Conservation (phyloP, 2,888 invertebrate species). For the Lepetodrilus schrolli region DNA sequence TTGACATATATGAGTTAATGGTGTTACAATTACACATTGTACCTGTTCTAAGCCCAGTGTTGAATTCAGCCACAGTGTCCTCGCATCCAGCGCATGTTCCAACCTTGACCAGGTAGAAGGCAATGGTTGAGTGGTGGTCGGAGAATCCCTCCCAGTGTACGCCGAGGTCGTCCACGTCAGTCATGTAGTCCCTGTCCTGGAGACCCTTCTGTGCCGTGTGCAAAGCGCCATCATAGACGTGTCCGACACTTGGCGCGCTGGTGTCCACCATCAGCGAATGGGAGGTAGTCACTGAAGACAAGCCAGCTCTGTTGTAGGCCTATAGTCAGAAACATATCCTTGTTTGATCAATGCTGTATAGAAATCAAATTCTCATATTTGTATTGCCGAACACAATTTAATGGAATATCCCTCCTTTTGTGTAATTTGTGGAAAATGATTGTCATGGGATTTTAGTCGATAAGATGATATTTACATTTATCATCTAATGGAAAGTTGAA, state of each 20-base stretch:
- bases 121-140: constrained; percentile 45
- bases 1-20: neutral
- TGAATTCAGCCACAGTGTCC: constrained; percentile 34
- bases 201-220: neutral
- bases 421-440: no score
- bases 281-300: constrained; percentile 21
- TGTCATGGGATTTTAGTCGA: no score
- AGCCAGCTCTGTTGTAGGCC: constrained; percentile 24
- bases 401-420: no score
- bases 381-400: no score
- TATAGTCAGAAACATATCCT: no score
- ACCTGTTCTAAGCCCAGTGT: constrained; percentile 40
- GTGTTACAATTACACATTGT: neutral
- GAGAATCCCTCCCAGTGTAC: constrained; percentile 49
- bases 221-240: constrained; percentile 20
- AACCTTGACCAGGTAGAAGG: constrained; percentile 41
- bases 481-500: no score
- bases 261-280: constrained; percentile 27
- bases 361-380: no score
- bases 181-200: constrained; percentile 21
- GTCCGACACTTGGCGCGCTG: constrained; percentile 12
- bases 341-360: no score
- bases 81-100: constrained; percentile 46
- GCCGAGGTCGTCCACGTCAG: constrained; percentile 4
- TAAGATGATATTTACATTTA: no score